These are phyloP conservation scores for Bombus pascuorum DNA, from an alignment of 1,140 invertebrate species.

Conservation along the genomic window DNA sequence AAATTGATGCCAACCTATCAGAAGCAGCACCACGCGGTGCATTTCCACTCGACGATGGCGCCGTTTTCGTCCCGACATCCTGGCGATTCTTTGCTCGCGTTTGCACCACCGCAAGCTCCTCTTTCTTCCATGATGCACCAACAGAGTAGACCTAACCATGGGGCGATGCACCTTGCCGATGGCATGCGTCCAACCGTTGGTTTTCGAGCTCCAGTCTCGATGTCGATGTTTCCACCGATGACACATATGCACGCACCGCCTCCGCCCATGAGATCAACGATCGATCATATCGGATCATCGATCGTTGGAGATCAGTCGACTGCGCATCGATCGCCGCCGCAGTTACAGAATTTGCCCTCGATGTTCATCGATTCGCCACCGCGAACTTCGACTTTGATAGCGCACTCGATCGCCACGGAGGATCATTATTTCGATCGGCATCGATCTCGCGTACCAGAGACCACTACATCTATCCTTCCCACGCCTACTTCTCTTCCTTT, in stretches of 20 bases:
- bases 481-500: constrained; percentile 6
- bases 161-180: constrained; percentile 51
- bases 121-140: constrained; percentile 52
- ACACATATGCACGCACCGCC: constrained; percentile 52
- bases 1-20: constrained; percentile 29
- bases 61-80: constrained; percentile 4
- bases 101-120: constrained; percentile 42
- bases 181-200: constrained; percentile 48
- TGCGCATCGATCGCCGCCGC: background rate
- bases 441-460: constrained; percentile 6
- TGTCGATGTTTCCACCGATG: constrained; percentile 51
- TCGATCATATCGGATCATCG: background rate
- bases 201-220: constrained; percentile 45
- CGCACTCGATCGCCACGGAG: constrained; percentile 2
- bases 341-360: constrained; percentile 20
- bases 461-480: constrained; percentile 7
- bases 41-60: constrained; percentile 6
- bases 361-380: constrained; percentile 38
- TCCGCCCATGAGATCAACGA: constrained; percentile 17
- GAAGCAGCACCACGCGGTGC: constrained; percentile 10
- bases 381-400: constrained; percentile 31
- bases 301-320: constrained; percentile 19
- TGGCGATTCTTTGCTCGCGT: constrained; percentile 7
- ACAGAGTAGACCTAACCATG: constrained; percentile 43
- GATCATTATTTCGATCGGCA: constrained; percentile 36